Percentiles rank a stretch among this genome's conserved stretches.
These are phyloP conservation scores for Pammene fasciana DNA, from an alignment of 2,888 invertebrate genomes.

Conservation along the genomic window DNA sequence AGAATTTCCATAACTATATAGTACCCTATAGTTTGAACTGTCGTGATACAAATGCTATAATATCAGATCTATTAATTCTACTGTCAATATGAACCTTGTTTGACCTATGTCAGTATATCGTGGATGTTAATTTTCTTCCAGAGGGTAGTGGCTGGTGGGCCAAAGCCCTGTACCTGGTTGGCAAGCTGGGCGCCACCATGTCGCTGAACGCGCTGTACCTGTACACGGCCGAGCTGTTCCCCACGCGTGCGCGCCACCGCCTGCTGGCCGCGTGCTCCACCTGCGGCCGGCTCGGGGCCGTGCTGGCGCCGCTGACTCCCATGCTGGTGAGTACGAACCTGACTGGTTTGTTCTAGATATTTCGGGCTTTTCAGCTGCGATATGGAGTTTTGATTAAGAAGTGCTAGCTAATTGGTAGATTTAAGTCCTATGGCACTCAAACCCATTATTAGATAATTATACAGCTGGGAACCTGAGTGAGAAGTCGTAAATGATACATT, in stretches of 20 bases:
- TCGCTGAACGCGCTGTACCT: constrained; percentile 87
- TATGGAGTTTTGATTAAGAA: background rate
- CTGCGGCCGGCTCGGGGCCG: constrained; percentile 87
- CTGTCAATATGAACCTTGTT: no score
- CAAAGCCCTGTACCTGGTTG: constrained; percentile 80
- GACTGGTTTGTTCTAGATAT: background rate
- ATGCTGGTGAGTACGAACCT: constrained; percentile 76
- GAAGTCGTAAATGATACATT: no score
- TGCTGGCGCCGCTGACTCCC: constrained; percentile 88
- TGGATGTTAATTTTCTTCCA: background rate
- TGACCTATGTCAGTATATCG: no score
- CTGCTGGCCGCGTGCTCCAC: constrained; percentile 87
- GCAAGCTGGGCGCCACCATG: constrained; percentile 86
- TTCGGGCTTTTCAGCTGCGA: background rate
- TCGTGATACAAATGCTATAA: no score
- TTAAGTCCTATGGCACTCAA: background rate
- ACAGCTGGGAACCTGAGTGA: no score
- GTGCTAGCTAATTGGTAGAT: background rate
- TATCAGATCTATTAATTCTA: no score
- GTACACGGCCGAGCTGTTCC: constrained; percentile 89
- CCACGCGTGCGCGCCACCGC: constrained; percentile 87
- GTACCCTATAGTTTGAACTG: no score
- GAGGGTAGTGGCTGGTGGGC: constrained; percentile 27
- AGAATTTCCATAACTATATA: no score
- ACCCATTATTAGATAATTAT: no score